phyloP scores from a whole-genome alignment of 1,140 invertebrate species.

The Pomacea maculata region DNA sequence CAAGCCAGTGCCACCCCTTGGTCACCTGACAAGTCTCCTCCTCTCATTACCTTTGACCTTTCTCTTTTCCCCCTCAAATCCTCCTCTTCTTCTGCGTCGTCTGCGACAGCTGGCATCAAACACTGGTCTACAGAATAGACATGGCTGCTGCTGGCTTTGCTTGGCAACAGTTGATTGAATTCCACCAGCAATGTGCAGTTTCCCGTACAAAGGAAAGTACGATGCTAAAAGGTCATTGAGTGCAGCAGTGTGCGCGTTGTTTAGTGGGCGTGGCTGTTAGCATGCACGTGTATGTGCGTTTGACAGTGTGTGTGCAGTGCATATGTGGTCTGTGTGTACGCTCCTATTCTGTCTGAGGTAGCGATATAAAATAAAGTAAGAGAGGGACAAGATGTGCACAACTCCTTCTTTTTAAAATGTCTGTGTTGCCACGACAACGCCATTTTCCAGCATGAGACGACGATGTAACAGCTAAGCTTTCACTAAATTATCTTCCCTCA shows the following conservation, averaged over 20 bases:
- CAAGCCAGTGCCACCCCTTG: too few relatives aligned
- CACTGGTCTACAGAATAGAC: too few relatives aligned
- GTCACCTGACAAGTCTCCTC: too few relatives aligned
- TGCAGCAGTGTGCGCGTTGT: neutral
- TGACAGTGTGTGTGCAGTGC: neutral
- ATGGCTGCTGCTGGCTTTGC: too few relatives aligned
- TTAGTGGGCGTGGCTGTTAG: neutral
- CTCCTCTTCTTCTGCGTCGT: too few relatives aligned
- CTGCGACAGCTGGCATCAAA: too few relatives aligned
- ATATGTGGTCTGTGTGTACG: neutral
- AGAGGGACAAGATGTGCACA: neutral
- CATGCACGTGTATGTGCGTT: neutral
- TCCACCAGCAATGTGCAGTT: too few relatives aligned
- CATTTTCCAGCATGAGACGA: neutral
- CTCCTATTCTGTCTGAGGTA: neutral
- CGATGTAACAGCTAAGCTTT: neutral
- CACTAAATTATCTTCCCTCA: neutral
- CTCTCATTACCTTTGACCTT: too few relatives aligned
- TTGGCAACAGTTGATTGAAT: too few relatives aligned
- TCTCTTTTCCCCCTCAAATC: too few relatives aligned
- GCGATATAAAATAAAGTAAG: neutral
- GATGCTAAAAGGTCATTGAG: neutral
- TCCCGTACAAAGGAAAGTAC: too few relatives aligned
- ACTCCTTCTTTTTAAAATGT: neutral
- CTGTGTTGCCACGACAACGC: neutral